phyloP scores from a whole-genome alignment of 1,140 invertebrate genomes.

The Euglossa dilemma region DNA sequence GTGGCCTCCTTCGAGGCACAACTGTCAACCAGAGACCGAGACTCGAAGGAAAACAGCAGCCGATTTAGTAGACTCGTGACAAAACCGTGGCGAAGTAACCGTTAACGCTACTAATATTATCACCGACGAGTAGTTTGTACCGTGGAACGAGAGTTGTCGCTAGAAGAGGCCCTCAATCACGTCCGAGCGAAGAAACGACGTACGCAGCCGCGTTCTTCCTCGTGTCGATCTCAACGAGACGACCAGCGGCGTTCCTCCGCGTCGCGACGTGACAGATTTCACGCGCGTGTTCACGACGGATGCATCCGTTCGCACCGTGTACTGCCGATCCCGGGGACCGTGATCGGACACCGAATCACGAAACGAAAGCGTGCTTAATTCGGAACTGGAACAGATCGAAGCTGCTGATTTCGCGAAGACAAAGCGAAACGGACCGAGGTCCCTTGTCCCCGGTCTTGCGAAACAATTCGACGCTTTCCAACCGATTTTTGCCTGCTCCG shows the following conservation, averaged over 20 bases:
- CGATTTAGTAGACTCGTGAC: not conserved
- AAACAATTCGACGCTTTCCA: not conserved
- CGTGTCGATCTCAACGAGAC: slow-evolving; percentile 62
- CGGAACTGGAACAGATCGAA: slow-evolving; percentile 15
- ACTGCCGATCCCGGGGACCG: slow-evolving; percentile 17
- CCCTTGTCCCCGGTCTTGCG: not conserved
- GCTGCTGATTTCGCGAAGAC: not conserved
- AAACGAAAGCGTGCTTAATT: slow-evolving; percentile 37
- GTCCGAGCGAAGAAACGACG: slow-evolving; percentile 69
- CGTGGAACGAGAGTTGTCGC: slow-evolving; percentile 51
- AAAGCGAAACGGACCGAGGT: not conserved
- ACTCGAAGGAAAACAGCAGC: not conserved
- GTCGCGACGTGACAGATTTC: slow-evolving; percentile 70
- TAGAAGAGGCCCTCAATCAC: slow-evolving; percentile 73
- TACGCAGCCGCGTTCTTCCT: slow-evolving; percentile 37
- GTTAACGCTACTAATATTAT: slow-evolving; percentile 68
- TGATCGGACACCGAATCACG: slow-evolving; percentile 18
- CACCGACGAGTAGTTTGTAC: slow-evolving; percentile 43
- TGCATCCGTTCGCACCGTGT: slow-evolving; percentile 18
- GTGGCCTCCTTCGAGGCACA: no score
- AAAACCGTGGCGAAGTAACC: slow-evolving; percentile 50
- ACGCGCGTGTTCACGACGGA: slow-evolving; percentile 37
- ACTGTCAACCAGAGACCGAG: not conserved
- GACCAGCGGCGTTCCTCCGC: slow-evolving; percentile 40
- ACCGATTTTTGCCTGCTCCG: not conserved